Base-by-base conservation (phyloP, 2,113 vertebrate species). In the Lasiurus borealis region DNA sequence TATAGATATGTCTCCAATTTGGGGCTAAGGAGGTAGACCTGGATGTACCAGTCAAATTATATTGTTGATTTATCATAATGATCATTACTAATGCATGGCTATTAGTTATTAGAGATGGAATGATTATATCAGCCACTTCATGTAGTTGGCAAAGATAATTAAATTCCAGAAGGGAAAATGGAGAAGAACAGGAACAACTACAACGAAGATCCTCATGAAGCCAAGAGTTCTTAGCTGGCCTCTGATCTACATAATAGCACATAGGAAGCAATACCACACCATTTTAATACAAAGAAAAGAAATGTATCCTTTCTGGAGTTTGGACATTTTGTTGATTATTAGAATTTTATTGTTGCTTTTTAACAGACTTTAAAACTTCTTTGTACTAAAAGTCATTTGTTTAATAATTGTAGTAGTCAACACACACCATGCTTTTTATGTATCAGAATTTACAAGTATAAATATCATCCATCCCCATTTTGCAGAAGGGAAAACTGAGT, bases 371-470 rank as follows among this genome's bases (percentile, higher is more conserved):
- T 94, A 62, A 92, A 83, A 36, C 10, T 15, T 36, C 9, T 71
- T 1, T 78, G 5, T 18, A n/a, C 31, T n/a, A 57, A 19, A 72
- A 91, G 4, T 19, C 50, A 46, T 27, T 77, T 46, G 21, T 44
- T 90, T 92, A 73, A 36, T 72, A 78, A 88, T 31, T 59, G 8
- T 59, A 59, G 21, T 59, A 59, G 57, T 59, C 57, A 14, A 25
- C 25, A 62, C 10, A 36, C 15, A 54, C 48, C 12, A 5, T 29
- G 19, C 23, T 88, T 80, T 40, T 80, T 89, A 36, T 31, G 18
- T 18, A 34, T 31, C 0, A 0, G 0, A 15, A 40, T 40, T 76
- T 40, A 40, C 1, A 21, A 27, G 3, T 34, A 1, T 3, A 8
- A 8, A 5, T 64, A 7, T 44, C 66, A 71, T 59, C 62, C 73